These are phyloP conservation scores for Tineola bisselliella DNA, from an alignment of 2,888 invertebrate species.

Conservation along the genomic window DNA sequence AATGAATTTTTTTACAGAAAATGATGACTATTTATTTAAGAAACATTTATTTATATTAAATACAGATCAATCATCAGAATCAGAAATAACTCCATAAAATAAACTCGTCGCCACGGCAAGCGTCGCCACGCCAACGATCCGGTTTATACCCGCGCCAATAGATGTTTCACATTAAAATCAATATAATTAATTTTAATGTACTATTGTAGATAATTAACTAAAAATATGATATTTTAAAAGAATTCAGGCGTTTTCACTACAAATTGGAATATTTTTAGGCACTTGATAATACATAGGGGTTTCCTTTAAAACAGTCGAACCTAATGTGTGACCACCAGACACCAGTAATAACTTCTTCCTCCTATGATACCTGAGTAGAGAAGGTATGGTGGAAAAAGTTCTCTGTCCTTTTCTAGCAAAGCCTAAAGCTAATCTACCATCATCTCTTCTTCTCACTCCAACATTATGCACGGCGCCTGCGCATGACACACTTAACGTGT, in stretches of 20 bases:
- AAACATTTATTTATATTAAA: too few species aligned
- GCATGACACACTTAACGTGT: slow-evolving; percentile 66
- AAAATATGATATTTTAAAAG: not conserved
- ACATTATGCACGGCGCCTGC: slow-evolving; percentile 65
- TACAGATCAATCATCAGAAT: too few species aligned
- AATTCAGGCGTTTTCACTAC: not conserved
- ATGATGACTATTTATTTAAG: too few species aligned
- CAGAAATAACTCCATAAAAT: too few species aligned
- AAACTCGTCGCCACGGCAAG: too few species aligned
- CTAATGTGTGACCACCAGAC: slow-evolving; percentile 54
- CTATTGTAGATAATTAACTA: too few species aligned
- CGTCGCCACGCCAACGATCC: too few species aligned
- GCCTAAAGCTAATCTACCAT: slow-evolving; percentile 66
- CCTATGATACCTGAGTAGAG: slow-evolving; percentile 64
- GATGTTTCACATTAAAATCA: too few species aligned
- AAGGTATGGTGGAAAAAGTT: slow-evolving; percentile 58
- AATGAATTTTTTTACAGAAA: too few species aligned
- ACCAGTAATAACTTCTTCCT: slow-evolving; percentile 63
- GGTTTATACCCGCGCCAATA: too few species aligned
- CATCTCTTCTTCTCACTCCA: slow-evolving; percentile 60
- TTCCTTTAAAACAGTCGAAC: slow-evolving; percentile 59
- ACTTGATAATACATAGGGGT: slow-evolving; percentile 53
- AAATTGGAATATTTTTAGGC: slow-evolving; percentile 24
- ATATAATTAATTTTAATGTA: too few species aligned
- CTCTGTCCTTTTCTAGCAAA: slow-evolving; percentile 61